Evolutionary conservation across 2,888 invertebrate species (phyloP).

Genomic region (Diplolepis rosae): DNA sequence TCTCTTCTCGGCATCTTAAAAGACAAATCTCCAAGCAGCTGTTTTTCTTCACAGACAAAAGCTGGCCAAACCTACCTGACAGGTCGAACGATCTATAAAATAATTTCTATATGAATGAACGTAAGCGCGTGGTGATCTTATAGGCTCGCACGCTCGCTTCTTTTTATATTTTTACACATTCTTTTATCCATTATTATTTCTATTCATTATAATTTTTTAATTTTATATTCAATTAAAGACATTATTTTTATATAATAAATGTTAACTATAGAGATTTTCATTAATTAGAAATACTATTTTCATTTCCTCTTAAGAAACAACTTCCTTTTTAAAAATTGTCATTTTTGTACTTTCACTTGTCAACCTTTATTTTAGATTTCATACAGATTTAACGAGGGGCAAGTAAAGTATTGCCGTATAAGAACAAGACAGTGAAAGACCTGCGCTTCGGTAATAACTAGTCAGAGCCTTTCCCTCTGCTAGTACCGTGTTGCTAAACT

Average conservation of each 20-base stretch:
- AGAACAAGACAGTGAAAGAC: constrained; percentile 31
- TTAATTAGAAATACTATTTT: neutral
- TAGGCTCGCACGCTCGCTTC: too few species aligned
- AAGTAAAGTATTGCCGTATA: constrained; percentile 29
- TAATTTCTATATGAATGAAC: constrained; percentile 30
- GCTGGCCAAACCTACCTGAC: constrained; percentile 31
- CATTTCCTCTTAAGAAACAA: constrained; percentile 9
- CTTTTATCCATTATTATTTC: too few species aligned
- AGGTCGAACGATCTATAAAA: constrained; percentile 29
- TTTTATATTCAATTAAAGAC: too few species aligned
- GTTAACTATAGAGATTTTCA: too few species aligned
- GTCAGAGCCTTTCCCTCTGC: constrained; percentile 10
- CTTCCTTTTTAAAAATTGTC: constrained; percentile 24
- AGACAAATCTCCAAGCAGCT: constrained; percentile 30
- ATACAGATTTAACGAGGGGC: constrained; percentile 31
- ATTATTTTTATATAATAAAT: too few species aligned
- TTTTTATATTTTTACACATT: too few species aligned
- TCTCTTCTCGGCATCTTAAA: constrained; percentile 25
- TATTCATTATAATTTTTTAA: too few species aligned
- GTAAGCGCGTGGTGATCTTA: too few species aligned
- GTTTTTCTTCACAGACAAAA: constrained; percentile 27
- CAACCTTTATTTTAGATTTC: constrained; percentile 30
- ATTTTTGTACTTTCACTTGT: constrained; percentile 27
- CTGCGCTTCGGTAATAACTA: constrained; percentile 27
- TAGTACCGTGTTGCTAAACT: constrained; percentile 6